These are phyloP conservation scores for Muntiacus reevesi DNA, from an alignment of 2,113 vertebrate genomes.

Conservation along the genomic window DNA sequence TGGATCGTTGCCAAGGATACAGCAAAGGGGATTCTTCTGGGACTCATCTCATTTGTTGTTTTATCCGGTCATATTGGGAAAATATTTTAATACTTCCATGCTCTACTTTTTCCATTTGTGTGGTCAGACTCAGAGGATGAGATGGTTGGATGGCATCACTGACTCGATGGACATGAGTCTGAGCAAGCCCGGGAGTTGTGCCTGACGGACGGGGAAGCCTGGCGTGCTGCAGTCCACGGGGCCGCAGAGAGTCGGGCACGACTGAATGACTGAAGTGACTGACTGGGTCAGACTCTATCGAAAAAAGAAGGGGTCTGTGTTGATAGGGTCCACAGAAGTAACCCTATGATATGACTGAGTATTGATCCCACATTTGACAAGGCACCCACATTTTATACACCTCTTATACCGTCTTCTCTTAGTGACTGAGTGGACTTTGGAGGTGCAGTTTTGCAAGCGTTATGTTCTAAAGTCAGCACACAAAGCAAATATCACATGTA, in stretches of 20 bases:
- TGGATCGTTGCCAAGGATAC: neutral
- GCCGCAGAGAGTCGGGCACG: neutral
- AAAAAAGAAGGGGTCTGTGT: neutral
- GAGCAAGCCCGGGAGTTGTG: neutral
- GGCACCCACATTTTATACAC: neutral
- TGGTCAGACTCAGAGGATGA: neutral
- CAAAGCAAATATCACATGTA: neutral
- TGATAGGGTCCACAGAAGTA: neutral
- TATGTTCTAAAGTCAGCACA: neutral
- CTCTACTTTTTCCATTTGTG: neutral
- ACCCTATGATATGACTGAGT: neutral
- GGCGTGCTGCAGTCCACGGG: neutral
- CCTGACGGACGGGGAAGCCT: neutral
- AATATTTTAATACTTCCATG: constrained; percentile 16
- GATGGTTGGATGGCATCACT: neutral
- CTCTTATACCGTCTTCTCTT: neutral
- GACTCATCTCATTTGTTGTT: neutral
- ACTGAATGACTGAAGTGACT: neutral
- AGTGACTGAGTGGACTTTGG: neutral
- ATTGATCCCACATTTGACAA: neutral
- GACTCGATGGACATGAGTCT: neutral
- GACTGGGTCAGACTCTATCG: neutral
- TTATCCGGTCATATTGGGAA: neutral
- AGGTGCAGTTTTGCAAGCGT: neutral
- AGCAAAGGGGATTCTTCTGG: neutral